These are phyloP conservation scores for Ceratosolen fusciceps DNA, from an alignment of 1,140 invertebrate genomes.

Conservation along the genomic window DNA sequence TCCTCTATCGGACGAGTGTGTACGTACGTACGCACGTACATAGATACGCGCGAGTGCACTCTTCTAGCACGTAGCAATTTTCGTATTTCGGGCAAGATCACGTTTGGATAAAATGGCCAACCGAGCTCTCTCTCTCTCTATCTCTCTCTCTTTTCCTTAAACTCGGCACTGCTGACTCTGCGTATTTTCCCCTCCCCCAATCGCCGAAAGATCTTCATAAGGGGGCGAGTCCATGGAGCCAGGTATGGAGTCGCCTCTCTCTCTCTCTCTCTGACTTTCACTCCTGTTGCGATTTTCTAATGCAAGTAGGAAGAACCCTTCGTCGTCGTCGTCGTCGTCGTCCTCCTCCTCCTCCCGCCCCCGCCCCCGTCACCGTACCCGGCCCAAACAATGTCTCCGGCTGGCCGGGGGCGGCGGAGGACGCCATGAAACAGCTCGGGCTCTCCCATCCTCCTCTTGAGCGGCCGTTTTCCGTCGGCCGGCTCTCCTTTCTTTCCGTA, in stretches of 20 bases:
- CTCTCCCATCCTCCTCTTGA: neutral
- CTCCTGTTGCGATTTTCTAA: slow-evolving; percentile 33
- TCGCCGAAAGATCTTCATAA: slow-evolving; percentile 29
- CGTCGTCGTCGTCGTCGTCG: too few species aligned
- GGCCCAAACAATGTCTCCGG: neutral
- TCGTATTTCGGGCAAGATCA: slow-evolving; percentile 66
- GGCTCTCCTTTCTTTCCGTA: too few species aligned
- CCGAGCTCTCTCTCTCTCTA: slow-evolving; percentile 14
- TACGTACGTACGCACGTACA: too few species aligned
- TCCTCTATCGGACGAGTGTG: too few species aligned
- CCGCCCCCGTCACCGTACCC: too few species aligned
- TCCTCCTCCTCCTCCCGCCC: neutral
- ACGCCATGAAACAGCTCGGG: neutral
- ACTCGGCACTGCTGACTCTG: slow-evolving; percentile 31
- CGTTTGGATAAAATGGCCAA: slow-evolving; percentile 68
- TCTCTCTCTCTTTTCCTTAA: neutral
- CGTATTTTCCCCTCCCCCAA: slow-evolving; percentile 12
- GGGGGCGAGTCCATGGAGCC: slow-evolving; percentile 44
- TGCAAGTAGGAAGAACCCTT: slow-evolving; percentile 18
- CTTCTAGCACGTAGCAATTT: slow-evolving; percentile 64
- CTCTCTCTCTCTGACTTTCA: slow-evolving; percentile 37
- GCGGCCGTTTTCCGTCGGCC: too few species aligned
- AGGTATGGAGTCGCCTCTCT: neutral
- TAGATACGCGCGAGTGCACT: slow-evolving; percentile 15
- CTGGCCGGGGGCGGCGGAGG: neutral